Evolutionary conservation across 2,113 vertebrate genomes (phyloP), one percentile per base, ranked within the genome.

Genomic region (Zapus hudsonius): DNA sequence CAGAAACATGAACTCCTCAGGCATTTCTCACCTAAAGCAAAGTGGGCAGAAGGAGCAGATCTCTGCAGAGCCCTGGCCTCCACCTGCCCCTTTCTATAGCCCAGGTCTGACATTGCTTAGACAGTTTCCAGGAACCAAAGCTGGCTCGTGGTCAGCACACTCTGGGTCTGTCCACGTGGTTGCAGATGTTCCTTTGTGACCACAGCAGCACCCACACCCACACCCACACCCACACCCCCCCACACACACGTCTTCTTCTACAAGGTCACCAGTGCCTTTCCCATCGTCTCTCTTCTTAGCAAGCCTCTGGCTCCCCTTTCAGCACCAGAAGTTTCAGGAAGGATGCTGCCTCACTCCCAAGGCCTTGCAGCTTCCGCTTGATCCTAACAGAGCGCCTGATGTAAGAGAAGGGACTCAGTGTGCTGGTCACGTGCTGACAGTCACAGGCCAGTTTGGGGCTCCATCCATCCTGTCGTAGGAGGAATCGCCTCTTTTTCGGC

Each of bases 241-340:
- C n/a, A n/a, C n/a, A n/a, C n/a, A n/a, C n/a, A n/a, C n/a, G n/a
- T n/a, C n/a, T n/a, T n/a, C n/a, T n/a, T n/a, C n/a, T n/a, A n/a
- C n/a, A n/a, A n/a, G n/a, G n/a, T n/a, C n/a, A n/a, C n/a, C n/a
- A n/a, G n/a, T n/a, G n/a, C n/a, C n/a, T n/a, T n/a, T n/a, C n/a
- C n/a, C n/a, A n/a, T n/a, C n/a, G n/a, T n/a, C 23, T 82, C 85
- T 87, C 4, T 36, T 76, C 12, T 88, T 66, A 66, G 69, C 22
- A n/a, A 55, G 9, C 0, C 66, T 38, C 1, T 81, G 36, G 47
- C 17, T 83, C 59, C 36, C 29, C 80, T 33, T 52, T 23, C 67
- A 70, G 20, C 25, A 44, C 11, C 27, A 55, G 75, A 76, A 79
- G 59, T 16, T n/a, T 92, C 86, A 85, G 52, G 64, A 86, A 70